Evolutionary conservation across 2,888 invertebrate species (phyloP).

Genomic region (Synergus gifuensis): DNA sequence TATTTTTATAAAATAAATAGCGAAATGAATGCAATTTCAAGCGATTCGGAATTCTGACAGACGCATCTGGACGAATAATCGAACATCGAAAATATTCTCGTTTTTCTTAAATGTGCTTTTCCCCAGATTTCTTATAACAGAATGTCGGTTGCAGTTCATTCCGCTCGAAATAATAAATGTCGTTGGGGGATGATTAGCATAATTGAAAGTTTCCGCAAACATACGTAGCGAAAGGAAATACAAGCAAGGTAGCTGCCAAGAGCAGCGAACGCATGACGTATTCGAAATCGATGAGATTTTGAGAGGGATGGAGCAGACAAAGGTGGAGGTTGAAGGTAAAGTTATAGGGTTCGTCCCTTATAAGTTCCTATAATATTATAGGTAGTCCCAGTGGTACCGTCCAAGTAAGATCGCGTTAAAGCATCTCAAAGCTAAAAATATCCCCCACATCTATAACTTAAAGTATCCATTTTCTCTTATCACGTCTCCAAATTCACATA

Average conservation of each 20-base stretch:
- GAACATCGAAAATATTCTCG: no score
- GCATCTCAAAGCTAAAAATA: not conserved
- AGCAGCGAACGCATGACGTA: not conserved
- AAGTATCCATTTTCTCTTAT: conserved; percentile 2
- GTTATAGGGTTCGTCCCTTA: not conserved
- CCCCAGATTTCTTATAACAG: no score
- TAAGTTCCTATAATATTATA: not conserved
- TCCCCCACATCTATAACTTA: conserved; percentile 1
- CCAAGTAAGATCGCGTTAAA: not conserved
- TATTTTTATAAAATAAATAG: no score
- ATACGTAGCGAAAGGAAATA: not conserved
- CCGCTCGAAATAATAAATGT: not conserved
- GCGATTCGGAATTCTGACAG: no score
- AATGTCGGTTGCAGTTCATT: not conserved
- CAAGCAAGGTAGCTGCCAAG: not conserved
- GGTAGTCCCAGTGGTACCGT: not conserved
- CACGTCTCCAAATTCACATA: not conserved
- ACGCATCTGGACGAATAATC: no score
- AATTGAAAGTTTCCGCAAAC: no score
- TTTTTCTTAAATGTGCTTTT: no score
- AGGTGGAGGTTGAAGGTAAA: not conserved
- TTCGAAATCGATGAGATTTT: conserved; percentile 7
- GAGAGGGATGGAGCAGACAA: conserved; percentile 1
- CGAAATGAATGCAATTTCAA: no score
- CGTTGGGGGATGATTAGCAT: not conserved